Conservation (phyloP, 2,113 vertebrate species). For the Argyrosomus japonicus region DNA sequence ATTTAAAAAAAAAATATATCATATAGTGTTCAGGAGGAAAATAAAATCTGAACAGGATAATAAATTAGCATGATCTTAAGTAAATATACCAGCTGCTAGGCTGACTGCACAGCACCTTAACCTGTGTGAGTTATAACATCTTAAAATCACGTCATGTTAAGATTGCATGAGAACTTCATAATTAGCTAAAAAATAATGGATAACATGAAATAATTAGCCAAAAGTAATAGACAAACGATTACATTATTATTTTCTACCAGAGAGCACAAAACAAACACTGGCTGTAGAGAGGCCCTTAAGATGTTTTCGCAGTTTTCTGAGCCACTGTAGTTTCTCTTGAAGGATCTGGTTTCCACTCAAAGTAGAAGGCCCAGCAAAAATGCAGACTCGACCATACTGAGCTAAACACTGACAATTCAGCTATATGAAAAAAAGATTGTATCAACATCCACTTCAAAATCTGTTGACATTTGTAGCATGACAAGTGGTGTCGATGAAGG, state of each 20-base stretch:
- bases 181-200: neutral
- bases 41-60: neutral
- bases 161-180: neutral
- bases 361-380: neutral
- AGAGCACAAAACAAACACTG: no score
- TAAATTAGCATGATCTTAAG: neutral
- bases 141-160: neutral
- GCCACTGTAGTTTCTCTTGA: no score
- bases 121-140: neutral
- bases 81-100: neutral
- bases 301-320: no score
- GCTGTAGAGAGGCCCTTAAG: no score
- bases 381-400: neutral
- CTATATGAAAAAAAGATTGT: no score
- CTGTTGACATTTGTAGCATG: neutral
- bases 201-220: neutral
- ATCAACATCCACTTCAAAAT: neutral
- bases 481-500: neutral
- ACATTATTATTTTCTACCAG: no score
- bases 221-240: neutral
- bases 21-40: neutral
- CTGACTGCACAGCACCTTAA: no score
- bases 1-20: no score
- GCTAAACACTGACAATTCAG: neutral
- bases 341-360: neutral